Evolutionary conservation across 2,797 vertebrate species (phyloP), one percentile per base, ranked within the genome.

Genomic region (Phoebastria nigripes): DNA sequence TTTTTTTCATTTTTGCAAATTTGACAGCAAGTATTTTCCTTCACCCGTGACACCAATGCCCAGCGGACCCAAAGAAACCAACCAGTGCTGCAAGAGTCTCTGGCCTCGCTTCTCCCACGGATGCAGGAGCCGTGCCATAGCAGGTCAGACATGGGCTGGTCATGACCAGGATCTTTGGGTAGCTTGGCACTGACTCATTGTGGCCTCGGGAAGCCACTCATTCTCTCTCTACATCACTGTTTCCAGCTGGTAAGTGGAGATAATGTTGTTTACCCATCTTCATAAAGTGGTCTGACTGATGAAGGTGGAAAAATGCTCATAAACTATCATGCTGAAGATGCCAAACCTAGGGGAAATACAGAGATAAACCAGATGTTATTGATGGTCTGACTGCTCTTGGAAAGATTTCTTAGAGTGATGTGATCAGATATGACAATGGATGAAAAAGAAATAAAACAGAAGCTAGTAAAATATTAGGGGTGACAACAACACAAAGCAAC

Each of bases 291-390:
- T 90, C 79, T 91, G 44, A 85, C 41, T 85, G 82, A 85, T 51
- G 82, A 91, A 95, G 69, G 84, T 89, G 54, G 82, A 94, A 87
- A 96, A 95, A 58, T 39, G 89, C 25, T 72, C 54, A 37, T 70
- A 59, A 90, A 69, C 31, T 62, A 25, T 62, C 25, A 5, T 58
- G 78, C 51, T 89, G 83, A 90, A 89, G 59, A 55, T 1, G 21
- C 11, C 17, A 90, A 90, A 82, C 29, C 37, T 61, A 29, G 59
- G 65, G n/a, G 91, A 92, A 86, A 95, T 41, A 39, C 12, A 62
- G 58, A 89, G 51, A 88, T 69, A 86, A 93, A 89, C 12, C 84
- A 94, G 66, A 63, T 83, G 58, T 76, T 93, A 71, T 73, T 84
- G 35, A 61, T 81, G 28, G n/a, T 55, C 55, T 86, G 37, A 37